Evolutionary conservation across 2,113 vertebrate genomes (phyloP), one percentile per base, ranked within the genome.

Genomic region (Podiceps cristatus): DNA sequence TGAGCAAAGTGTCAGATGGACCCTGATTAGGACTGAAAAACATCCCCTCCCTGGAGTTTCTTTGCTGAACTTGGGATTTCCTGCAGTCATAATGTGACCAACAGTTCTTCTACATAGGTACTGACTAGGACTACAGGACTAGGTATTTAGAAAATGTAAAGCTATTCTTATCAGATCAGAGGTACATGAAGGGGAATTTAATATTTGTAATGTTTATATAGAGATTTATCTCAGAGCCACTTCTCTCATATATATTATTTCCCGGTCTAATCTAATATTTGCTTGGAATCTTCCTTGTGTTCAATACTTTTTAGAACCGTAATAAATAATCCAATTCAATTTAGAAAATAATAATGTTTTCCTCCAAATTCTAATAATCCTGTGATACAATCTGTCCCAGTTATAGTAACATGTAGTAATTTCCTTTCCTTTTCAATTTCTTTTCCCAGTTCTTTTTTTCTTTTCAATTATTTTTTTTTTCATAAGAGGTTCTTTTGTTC

Each of bases 291-390:
- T 97, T 98, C 81, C 92, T 96, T 96, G 93, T 98, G 96, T 97
- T 98, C 98, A 98, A 97, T 98, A 97, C 71, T 97, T 98, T 98
- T 98, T 98, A 98, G 94, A 98, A 97, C 94, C 49, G n/a, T 96
- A 98, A 98, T 98, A 98, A 98, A 98, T 98, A 98, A 98, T 97
- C 97, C 97, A 98, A 98, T 98, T 98, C 98, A 98, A 98, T 98
- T 98, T 98, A 95, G 94, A 98, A 98, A 98, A 98, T 98, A 98
- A 98, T 97, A 98, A 97, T 98, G 93, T 97, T 98, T 98, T 97
- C 96, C 93, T 98, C 69, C 90, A 98, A 98, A 98, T 98, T 98
- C 97, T 98, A 98, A 98, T 98, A 98, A 98, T 96, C 67, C 62
- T 97, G 40, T 93, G 96, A 98, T 98, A 97, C 81, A 96, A 98